Percentiles rank a stretch among this genome's conserved stretches.
Conservation (phyloP, 53 echinoderm and acorn worm species). For the Paracentrotus lividus region DNA sequence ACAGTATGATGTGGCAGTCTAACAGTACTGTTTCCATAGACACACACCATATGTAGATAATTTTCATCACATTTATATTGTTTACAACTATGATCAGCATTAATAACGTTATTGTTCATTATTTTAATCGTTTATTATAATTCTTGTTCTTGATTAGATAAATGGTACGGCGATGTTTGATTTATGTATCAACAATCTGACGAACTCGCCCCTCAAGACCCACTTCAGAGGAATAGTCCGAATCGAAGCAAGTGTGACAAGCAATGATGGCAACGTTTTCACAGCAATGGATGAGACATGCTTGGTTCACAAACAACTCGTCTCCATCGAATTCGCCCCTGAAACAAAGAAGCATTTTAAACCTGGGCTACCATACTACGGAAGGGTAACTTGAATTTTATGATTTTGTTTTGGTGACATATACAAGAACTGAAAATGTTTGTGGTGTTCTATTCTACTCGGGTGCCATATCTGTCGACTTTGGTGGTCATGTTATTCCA, state of each 20-base stretch:
- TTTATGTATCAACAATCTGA: conserved; percentile 84
- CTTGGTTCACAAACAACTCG: conserved; percentile 86
- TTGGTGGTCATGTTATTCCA: too few species aligned
- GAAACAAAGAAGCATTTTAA: conserved; percentile 94
- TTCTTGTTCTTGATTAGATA: conserved; percentile 71
- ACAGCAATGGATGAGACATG: conserved; percentile 93
- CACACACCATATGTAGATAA: too few species aligned
- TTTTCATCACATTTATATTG: not conserved
- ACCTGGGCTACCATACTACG: conserved; percentile 92
- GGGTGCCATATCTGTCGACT: too few species aligned
- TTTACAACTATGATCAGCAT: not conserved
- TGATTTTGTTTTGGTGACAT: too few species aligned
- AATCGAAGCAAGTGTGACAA: conserved; percentile 96
- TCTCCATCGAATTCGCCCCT: conserved; percentile 84
- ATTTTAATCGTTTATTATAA: not conserved
- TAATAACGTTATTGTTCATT: not conserved
- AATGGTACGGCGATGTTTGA: conserved; percentile 85
- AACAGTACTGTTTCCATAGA: too few species aligned
- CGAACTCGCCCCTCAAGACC: conserved; percentile 73
- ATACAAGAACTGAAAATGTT: too few species aligned
- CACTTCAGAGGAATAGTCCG: conserved; percentile 87
- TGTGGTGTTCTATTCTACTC: too few species aligned
- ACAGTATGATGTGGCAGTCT: too few species aligned
- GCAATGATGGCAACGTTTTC: conserved; percentile 88
- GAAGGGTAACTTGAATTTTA: conserved; percentile 86